Evolutionary conservation across 2,113 vertebrate genomes (phyloP).

Genomic region (Vidua chalybeata): DNA sequence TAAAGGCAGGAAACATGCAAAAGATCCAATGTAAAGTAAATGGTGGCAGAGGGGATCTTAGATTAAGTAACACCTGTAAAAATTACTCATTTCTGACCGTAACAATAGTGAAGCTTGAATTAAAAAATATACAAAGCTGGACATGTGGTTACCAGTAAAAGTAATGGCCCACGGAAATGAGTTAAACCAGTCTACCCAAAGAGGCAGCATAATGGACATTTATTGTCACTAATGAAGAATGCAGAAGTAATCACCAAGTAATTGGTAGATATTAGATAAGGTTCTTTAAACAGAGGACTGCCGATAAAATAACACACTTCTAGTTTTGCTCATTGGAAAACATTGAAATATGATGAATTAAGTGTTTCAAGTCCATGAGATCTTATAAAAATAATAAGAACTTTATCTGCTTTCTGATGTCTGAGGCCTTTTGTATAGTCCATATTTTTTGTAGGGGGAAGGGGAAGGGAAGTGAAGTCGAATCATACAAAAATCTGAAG

Average conservation of each 20-base stretch:
- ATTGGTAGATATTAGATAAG: background rate
- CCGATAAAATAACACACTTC: background rate
- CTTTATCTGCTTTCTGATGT: background rate
- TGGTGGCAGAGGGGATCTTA: background rate
- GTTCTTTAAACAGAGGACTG: background rate
- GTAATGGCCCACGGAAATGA: background rate
- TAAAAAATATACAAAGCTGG: background rate
- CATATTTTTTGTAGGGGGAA: background rate
- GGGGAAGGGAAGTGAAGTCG: rapidly evolving
- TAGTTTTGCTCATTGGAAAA: background rate
- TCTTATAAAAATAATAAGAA: background rate
- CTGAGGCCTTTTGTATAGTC: background rate
- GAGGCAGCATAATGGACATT: background rate
- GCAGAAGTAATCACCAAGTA: background rate
- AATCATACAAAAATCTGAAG: background rate
- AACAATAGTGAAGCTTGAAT: background rate
- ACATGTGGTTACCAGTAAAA: background rate
- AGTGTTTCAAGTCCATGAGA: background rate
- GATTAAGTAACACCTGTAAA: background rate
- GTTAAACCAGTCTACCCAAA: background rate
- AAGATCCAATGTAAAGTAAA: background rate
- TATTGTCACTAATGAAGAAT: background rate
- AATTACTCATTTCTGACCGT: background rate
- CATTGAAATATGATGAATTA: background rate
- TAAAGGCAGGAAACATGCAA: background rate